Percentiles rank a stretch among this genome's conserved stretches.
These are phyloP conservation scores for human (Homo sapiens) DNA, from an alignment of 2,113 vertebrate species.

Conservation along the genomic window GRCh38 chr1:100423001-100423500, in stretches of 20 bases:
- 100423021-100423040: background rate
- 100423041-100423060: background rate
- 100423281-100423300: no score
- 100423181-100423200: background rate
- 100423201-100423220: rapidly evolving
- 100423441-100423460: background rate
- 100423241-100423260: background rate
- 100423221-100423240: background rate
- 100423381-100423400: background rate
- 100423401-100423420: background rate
- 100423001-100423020: background rate
- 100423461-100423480: background rate
- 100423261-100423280: background rate
- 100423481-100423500: background rate
- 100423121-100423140: background rate
- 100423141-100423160: background rate
- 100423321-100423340: background rate
- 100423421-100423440: background rate
- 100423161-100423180: no score
- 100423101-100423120: background rate
- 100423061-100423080: background rate
- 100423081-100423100: background rate
- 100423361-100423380: background rate
- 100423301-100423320: background rate
- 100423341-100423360: background rate